These are phyloP conservation scores for Mythimna vitellina DNA, from an alignment of 2,888 invertebrate species.

Conservation along the genomic window DNA sequence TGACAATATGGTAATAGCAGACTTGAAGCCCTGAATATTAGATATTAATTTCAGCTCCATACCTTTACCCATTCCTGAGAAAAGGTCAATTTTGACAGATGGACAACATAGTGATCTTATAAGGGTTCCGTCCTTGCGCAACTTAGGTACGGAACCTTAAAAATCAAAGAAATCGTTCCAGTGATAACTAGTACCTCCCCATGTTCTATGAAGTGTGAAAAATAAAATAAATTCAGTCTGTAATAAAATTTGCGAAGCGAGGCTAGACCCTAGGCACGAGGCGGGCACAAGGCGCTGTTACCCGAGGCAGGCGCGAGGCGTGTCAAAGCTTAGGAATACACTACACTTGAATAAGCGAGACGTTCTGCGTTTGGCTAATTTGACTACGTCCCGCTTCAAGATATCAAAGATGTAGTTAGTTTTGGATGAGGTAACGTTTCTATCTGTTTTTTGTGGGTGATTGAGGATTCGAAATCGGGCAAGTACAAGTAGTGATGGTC, in stretches of 20 bases:
- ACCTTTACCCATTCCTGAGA: too few relatives aligned
- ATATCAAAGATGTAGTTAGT: conserved; percentile 12
- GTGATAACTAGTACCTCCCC: conserved; percentile 60
- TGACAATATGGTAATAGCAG: too few relatives aligned
- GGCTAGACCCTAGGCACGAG: conserved; percentile 13
- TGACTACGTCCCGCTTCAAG: conserved; percentile 66
- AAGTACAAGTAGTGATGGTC: too few relatives aligned
- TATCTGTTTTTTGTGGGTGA: too few relatives aligned
- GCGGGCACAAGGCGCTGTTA: conserved; percentile 16
- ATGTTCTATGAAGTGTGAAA: conserved; percentile 51
- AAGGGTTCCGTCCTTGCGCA: too few relatives aligned
- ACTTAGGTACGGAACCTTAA: background rate
- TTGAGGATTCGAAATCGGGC: too few relatives aligned
- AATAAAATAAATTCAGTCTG: conserved; percentile 55
- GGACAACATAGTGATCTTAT: too few relatives aligned
- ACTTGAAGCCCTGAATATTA: too few relatives aligned
- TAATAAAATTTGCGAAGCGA: conserved; percentile 60
- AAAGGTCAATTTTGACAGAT: too few relatives aligned
- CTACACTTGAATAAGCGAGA: conserved; percentile 78
- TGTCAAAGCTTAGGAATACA: conserved; percentile 60
- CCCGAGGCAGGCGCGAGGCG: conserved; percentile 12
- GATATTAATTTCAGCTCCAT: too few relatives aligned
- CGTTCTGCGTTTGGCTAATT: conserved; percentile 81
- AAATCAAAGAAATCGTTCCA: background rate
- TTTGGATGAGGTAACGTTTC: conserved; percentile 36